phyloP scores from a whole-genome alignment of 2,113 vertebrate genomes.

The Oryctolagus cuniculus region DNA sequence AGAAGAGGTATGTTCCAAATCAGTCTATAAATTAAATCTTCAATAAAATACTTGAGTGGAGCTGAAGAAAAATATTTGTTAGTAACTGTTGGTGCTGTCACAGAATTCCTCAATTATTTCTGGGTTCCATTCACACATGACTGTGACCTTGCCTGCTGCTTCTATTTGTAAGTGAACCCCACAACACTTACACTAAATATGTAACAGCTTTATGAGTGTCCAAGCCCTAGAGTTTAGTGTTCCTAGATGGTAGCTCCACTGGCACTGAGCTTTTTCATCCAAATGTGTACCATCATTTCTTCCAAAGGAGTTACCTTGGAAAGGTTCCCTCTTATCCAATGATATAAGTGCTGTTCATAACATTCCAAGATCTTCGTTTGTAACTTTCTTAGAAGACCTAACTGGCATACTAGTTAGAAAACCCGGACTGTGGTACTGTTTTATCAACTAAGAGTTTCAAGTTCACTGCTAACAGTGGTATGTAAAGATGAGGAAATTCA shows the following conservation, averaged over 20 bases:
- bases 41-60: conserved; percentile 17
- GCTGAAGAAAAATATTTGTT: not conserved
- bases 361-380: conserved; percentile 31
- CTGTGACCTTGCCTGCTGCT: not conserved
- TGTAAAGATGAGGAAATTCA: conserved; percentile 41
- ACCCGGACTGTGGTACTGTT: not conserved
- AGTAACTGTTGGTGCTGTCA: not conserved
- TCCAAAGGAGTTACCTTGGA: not conserved
- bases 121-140: not conserved
- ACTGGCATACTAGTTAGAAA: conserved; percentile 27
- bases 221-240: not conserved
- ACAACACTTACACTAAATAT: not conserved
- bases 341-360: not conserved
- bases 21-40: conserved; percentile 39
- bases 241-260: not conserved
- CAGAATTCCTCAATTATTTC: conserved; percentile 32
- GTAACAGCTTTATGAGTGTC: conserved; percentile 9
- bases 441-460: conserved; percentile 34
- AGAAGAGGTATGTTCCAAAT: conserved; percentile 61
- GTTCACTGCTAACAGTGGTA: not conserved
- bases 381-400: conserved; percentile 33
- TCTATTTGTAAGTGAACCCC: conserved; percentile 28
- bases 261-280: not conserved
- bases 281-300: conserved; percentile 20
- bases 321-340: conserved; percentile 24